Evolutionary conservation across 2,113 vertebrate genomes (phyloP).

Genomic region (Microtus richardsoni): DNA sequence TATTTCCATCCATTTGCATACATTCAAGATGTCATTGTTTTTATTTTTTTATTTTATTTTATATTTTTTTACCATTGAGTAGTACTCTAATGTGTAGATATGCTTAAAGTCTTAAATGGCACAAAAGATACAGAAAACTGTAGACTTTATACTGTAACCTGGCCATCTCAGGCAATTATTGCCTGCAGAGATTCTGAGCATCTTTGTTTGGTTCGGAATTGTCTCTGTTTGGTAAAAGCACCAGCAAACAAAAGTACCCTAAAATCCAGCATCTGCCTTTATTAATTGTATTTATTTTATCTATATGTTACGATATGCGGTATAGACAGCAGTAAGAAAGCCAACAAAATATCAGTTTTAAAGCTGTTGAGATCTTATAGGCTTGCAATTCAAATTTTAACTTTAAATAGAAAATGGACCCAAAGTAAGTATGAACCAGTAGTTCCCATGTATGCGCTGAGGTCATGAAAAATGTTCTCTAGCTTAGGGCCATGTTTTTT

Average conservation of each 20-base stretch:
- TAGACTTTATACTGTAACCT: no score
- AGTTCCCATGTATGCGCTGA: background rate
- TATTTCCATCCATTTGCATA: no score
- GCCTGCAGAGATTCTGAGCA: background rate
- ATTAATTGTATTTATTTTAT: background rate
- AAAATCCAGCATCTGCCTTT: background rate
- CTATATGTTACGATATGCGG: background rate
- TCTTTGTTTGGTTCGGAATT: background rate
- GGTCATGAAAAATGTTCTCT: background rate
- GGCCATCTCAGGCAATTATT: no score
- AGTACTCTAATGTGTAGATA: no score
- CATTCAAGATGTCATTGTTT: no score
- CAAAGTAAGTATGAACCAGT: background rate
- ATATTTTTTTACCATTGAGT: no score
- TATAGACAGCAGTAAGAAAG: background rate
- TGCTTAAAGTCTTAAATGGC: no score
- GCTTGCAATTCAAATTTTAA: background rate
- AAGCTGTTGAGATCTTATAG: background rate
- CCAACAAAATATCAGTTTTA: background rate
- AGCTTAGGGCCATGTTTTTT: background rate
- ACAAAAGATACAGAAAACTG: no score
- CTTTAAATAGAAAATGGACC: constrained; percentile 23
- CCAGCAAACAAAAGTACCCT: background rate
- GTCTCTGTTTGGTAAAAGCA: background rate
- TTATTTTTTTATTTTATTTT: no score